phyloP scores from a whole-genome alignment of 2,888 invertebrate species.

The Proisotoma minuta region DNA sequence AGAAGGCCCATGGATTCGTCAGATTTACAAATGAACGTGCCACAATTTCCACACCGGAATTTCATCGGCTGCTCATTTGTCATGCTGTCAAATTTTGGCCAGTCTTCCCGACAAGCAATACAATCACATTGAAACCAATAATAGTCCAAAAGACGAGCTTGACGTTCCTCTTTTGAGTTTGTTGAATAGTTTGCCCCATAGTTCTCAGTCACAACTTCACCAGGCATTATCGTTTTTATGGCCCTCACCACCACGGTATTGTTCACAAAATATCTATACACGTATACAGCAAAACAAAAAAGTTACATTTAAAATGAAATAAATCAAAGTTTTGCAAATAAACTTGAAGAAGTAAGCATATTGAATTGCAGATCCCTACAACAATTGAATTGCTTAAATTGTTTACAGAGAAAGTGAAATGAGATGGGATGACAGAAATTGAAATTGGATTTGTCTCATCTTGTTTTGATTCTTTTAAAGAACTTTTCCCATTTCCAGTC shows the following conservation, averaged over 20 bases:
- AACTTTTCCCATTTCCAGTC: no score
- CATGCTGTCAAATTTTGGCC: slow-evolving; percentile 65
- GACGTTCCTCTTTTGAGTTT: slow-evolving; percentile 57
- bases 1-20: slow-evolving; percentile 38
- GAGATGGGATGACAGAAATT: no score
- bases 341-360: slow-evolving; percentile 6
- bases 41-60: slow-evolving; percentile 45
- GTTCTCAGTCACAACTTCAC: slow-evolving; percentile 72
- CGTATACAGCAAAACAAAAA: no score
- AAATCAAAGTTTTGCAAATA: no score
- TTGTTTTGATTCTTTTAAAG: no score
- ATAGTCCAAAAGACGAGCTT: slow-evolving; percentile 55
- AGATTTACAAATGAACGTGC: slow-evolving; percentile 31
- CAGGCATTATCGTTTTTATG: slow-evolving; percentile 61
- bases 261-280: slow-evolving; percentile 71
- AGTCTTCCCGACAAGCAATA: slow-evolving; percentile 66
- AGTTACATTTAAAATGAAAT: no score
- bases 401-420: no score
- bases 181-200: slow-evolving; percentile 75
- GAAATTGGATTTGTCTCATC: no score
- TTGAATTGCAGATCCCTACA: no score
- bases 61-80: slow-evolving; percentile 48
- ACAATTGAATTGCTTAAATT: no score
- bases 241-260: slow-evolving; percentile 67
- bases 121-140: slow-evolving; percentile 69